A percentile compares a stretch with the other conserved stretches of the same genome.
These are phyloP conservation scores for Agrotis clavis DNA, from an alignment of 2,888 invertebrate species.

Conservation along the genomic window DNA sequence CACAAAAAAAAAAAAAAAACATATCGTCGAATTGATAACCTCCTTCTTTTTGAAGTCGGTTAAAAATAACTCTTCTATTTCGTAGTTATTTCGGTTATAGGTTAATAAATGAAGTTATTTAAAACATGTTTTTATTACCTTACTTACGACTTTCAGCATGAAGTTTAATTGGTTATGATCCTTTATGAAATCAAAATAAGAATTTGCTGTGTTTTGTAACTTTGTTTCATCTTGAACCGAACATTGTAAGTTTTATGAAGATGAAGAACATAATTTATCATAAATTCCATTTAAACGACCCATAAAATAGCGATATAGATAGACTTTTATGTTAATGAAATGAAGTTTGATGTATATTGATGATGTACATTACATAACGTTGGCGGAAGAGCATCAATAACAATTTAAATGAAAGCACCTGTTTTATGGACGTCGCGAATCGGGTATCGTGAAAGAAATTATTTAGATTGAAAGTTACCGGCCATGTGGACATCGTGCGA, in stretches of 20 bases:
- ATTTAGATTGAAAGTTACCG: constrained; percentile 64
- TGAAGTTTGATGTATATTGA: constrained; percentile 58
- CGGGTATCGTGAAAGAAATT: constrained; percentile 69
- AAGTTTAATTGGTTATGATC: neutral
- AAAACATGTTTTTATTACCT: neutral
- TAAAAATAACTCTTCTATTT: neutral
- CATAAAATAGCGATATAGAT: constrained; percentile 53
- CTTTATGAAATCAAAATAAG: neutral
- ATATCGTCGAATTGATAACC: no score
- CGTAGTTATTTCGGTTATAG: neutral
- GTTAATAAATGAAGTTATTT: constrained; percentile 5
- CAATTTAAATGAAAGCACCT: constrained; percentile 75
- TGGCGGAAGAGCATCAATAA: constrained; percentile 66
- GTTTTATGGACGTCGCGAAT: constrained; percentile 69
- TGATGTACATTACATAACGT: constrained; percentile 55
- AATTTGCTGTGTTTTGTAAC: neutral
- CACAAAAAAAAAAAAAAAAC: no score
- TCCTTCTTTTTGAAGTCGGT: no score
- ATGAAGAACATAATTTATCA: constrained; percentile 44
- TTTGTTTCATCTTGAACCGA: constrained; percentile 14
- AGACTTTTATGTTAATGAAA: constrained; percentile 60
- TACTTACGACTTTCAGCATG: neutral
- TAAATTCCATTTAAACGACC: constrained; percentile 52
- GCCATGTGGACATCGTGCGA: constrained; percentile 11
- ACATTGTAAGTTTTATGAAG: constrained; percentile 16